Evolutionary conservation across 2,113 vertebrate species (phyloP).

Genomic region (Martes martes): DNA sequence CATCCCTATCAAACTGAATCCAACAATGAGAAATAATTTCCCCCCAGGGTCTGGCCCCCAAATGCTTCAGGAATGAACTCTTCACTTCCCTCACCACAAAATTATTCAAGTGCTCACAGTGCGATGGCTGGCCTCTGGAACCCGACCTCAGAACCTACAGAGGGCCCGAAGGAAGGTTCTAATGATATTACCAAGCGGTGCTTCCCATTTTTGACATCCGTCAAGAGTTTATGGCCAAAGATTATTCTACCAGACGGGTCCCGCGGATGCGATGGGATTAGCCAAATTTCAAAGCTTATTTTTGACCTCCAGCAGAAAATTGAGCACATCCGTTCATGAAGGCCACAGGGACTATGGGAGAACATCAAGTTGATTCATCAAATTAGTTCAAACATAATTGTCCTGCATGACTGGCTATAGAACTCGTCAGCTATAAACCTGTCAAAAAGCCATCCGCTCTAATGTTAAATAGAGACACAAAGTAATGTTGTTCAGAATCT

Average conservation of each 20-base stretch:
- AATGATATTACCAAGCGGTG: constrained; percentile 76
- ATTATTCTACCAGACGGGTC: constrained; percentile 81
- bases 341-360: constrained; percentile 85
- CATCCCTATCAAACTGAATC: constrained; percentile 55
- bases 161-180: constrained; percentile 69
- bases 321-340: constrained; percentile 85
- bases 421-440: constrained; percentile 91
- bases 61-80: constrained; percentile 74
- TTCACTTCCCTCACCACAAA: constrained; percentile 67
- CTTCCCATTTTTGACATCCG: constrained; percentile 78
- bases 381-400: constrained; percentile 94
- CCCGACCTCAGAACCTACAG: constrained; percentile 52
- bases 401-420: constrained; percentile 91
- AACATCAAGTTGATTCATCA: constrained; percentile 97
- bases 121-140: constrained; percentile 72
- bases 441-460: constrained; percentile 92
- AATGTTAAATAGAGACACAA: constrained; percentile 92
- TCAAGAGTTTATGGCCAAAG: constrained; percentile 79
- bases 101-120: constrained; percentile 72
- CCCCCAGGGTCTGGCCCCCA: constrained; percentile 70
- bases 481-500: constrained; percentile 86
- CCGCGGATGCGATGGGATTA: constrained; percentile 83
- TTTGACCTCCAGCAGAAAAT: constrained; percentile 89
- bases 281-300: constrained; percentile 87
- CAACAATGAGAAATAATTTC: constrained; percentile 76